Conservation (phyloP, 1,140 invertebrate species). For the Metaphire vulgaris region DNA sequence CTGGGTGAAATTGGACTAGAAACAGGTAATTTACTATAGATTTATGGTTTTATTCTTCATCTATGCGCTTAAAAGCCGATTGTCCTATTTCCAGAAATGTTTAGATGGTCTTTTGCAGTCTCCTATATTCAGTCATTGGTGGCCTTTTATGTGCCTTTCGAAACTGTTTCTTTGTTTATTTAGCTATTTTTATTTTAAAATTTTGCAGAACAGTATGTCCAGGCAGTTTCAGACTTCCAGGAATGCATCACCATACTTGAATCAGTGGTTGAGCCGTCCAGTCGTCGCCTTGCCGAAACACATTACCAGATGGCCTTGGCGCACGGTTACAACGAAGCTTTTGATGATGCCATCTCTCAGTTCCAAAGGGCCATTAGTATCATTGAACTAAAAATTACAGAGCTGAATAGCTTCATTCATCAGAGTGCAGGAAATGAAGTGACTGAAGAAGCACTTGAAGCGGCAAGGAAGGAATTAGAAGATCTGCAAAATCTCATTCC, state of each 20-base stretch:
- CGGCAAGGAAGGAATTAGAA: not conserved
- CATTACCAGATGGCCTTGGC: not conserved
- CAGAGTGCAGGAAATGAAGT: not conserved
- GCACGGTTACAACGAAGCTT: not conserved
- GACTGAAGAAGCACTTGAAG: not conserved
- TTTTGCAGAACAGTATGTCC: not conserved
- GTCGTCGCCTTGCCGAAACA: not conserved
- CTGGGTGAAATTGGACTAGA: not conserved
- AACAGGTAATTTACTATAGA: no score
- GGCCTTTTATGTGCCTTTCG: not conserved
- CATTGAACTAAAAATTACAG: not conserved
- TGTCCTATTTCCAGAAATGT: no score
- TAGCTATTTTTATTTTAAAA: not conserved
- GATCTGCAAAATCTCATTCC: not conserved
- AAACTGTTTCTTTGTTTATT: not conserved
- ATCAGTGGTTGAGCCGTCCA: not conserved
- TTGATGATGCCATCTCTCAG: not conserved
- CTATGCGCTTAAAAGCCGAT: no score
- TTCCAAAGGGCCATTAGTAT: not conserved
- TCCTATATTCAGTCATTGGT: no score
- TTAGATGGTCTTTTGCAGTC: no score
- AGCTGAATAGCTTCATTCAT: not conserved
- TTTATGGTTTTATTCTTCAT: no score
- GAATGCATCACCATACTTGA: not conserved
- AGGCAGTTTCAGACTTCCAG: not conserved